Conservation (phyloP, 2,797 vertebrate genomes). For the Prunella strophiata region DNA sequence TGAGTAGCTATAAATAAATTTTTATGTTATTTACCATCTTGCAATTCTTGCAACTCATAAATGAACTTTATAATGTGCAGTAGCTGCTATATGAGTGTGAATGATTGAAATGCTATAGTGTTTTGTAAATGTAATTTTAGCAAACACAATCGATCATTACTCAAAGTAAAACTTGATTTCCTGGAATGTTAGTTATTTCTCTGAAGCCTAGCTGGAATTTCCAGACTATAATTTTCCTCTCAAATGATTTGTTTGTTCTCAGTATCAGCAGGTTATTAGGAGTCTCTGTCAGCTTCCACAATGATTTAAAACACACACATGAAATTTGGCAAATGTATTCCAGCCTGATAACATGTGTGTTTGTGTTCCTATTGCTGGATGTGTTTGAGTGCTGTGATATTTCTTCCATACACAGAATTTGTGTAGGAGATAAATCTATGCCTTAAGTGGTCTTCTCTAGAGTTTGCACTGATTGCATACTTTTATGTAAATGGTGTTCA, state of each 20-base stretch:
- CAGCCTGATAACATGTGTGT: background rate
- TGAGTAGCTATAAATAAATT: background rate
- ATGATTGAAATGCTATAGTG: background rate
- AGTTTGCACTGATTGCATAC: background rate
- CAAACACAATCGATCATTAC: background rate
- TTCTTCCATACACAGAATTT: background rate
- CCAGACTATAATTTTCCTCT: background rate
- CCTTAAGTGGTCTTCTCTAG: background rate
- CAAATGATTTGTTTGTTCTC: background rate
- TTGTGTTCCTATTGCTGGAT: background rate
- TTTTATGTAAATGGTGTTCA: background rate
- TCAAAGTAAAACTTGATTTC: conserved; percentile 45
- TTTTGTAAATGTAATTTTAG: background rate
- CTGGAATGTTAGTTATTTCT: background rate
- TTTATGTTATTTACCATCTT: background rate
- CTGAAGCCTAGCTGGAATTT: background rate
- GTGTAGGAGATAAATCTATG: background rate
- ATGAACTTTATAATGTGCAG: background rate
- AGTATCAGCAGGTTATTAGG: background rate
- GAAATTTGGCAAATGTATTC: background rate
- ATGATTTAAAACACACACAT: background rate
- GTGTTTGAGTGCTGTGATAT: background rate
- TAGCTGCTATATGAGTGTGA: background rate
- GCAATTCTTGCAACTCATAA: background rate
- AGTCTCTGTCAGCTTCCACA: background rate